These are phyloP conservation scores for Malurus cyaneus DNA, from an alignment of 2,113 vertebrate species.

Conservation along the genomic window DNA sequence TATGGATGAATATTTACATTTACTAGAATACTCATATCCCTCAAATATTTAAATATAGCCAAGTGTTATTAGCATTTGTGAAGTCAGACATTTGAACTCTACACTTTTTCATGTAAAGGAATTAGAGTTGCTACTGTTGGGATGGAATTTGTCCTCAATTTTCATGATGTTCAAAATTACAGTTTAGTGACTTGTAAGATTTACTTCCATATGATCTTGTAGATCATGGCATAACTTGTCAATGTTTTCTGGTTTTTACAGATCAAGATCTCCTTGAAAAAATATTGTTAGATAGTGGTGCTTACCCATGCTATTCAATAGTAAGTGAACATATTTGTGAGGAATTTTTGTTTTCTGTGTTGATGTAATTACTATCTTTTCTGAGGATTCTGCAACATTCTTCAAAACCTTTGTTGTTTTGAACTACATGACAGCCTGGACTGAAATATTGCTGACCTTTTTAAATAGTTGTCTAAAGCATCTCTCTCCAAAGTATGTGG, in stretches of 20 bases:
- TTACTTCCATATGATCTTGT: neutral
- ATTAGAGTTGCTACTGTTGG: neutral
- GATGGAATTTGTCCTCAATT: neutral
- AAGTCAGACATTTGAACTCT: neutral
- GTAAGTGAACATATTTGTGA: slow-evolving; percentile 75
- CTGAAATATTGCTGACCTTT: neutral
- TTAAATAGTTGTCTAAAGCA: neutral
- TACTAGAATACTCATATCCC: neutral
- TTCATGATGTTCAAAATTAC: neutral
- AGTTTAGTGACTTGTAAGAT: neutral
- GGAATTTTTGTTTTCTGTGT: neutral
- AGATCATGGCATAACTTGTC: neutral
- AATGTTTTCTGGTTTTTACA: slow-evolving; percentile 63
- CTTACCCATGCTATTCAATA: slow-evolving; percentile 77
- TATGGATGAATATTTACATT: neutral
- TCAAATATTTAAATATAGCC: neutral
- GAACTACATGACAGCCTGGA: neutral
- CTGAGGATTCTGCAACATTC: neutral
- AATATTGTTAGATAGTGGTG: slow-evolving; percentile 83
- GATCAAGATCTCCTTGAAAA: slow-evolving; percentile 92
- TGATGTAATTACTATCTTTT: neutral
- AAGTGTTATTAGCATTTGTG: neutral
- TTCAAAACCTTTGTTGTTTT: neutral
- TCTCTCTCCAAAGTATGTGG: neutral
- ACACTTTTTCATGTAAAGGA: neutral